phyloP scores from a whole-genome alignment of 2,888 invertebrate genomes.

The Antheraea yamamai region DNA sequence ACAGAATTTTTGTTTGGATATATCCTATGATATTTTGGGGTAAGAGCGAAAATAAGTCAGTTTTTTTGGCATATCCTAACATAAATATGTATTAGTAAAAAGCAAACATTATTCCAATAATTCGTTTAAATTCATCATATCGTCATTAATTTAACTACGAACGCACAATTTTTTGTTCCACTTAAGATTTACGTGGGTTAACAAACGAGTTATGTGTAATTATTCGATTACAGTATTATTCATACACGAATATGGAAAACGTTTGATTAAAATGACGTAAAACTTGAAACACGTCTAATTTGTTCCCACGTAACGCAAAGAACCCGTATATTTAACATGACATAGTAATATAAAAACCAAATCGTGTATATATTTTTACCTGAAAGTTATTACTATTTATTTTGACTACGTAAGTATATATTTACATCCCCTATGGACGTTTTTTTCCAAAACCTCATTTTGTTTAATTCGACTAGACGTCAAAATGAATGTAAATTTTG shows the following conservation, averaged over 20 bases:
- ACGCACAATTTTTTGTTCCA: not conserved
- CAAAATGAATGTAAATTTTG: too few species aligned
- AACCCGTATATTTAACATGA: not conserved
- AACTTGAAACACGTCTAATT: not conserved
- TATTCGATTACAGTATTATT: not conserved
- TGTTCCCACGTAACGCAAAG: not conserved
- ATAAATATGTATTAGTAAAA: too few species aligned
- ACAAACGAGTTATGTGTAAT: constrained; percentile 1
- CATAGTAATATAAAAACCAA: not conserved
- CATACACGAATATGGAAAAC: constrained; percentile 9
- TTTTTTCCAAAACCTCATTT: too few species aligned
- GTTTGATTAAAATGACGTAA: constrained; percentile 4
- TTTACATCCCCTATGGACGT: not conserved
- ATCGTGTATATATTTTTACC: not conserved
- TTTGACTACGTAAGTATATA: not conserved
- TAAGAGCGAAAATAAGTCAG: too few species aligned
- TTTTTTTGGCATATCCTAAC: too few species aligned
- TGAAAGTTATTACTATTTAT: not conserved
- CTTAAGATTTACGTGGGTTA: constrained; percentile 14
- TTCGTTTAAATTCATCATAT: too few species aligned
- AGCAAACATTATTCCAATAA: too few species aligned
- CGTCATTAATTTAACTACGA: not conserved
- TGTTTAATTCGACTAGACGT: too few species aligned
- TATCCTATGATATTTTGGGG: too few species aligned
- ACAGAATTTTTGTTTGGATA: too few species aligned